Conservation (phyloP, 2,797 vertebrate species). For the Anabas testudineus region DNA sequence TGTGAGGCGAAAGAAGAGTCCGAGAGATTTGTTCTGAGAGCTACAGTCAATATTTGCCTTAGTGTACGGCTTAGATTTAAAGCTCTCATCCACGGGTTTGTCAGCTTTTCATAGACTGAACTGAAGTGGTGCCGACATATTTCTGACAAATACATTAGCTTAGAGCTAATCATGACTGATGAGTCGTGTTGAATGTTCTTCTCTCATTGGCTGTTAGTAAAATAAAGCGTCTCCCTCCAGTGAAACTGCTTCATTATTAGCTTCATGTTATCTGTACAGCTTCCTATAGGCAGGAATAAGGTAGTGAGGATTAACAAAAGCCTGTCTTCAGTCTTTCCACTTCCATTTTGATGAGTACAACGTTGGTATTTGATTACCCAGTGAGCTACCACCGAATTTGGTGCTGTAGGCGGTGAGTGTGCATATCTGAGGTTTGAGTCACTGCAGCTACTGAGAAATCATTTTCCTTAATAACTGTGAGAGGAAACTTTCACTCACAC, state of each 20-base stretch:
- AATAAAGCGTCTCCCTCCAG: background rate
- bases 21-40: constrained; percentile 43
- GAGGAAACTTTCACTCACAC: background rate
- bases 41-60: constrained; percentile 48
- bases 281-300: background rate
- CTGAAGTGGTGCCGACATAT: background rate
- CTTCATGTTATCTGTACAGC: constrained; percentile 18
- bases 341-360: constrained; percentile 38
- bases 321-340: constrained; percentile 50
- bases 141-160: background rate
- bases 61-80: constrained; percentile 4
- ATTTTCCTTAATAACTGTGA: background rate
- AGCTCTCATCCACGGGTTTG: background rate
- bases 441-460: constrained; percentile 44
- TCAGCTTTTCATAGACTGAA: constrained; percentile 1
- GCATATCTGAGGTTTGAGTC: constrained; percentile 70
- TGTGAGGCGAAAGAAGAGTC: constrained; percentile 11
- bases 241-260: constrained; percentile 13
- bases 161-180: constrained; percentile 1
- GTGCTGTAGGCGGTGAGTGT: constrained; percentile 50
- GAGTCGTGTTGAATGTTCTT: constrained; percentile 9
- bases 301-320: constrained; percentile 33
- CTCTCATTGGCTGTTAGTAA: background rate
- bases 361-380: constrained; percentile 58
- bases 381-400: constrained; percentile 63